A percentile compares a stretch with the other conserved stretches of the same genome.
Evolutionary conservation across 2,113 vertebrate species (phyloP).

Genomic region (Mesitornis unicolor): DNA sequence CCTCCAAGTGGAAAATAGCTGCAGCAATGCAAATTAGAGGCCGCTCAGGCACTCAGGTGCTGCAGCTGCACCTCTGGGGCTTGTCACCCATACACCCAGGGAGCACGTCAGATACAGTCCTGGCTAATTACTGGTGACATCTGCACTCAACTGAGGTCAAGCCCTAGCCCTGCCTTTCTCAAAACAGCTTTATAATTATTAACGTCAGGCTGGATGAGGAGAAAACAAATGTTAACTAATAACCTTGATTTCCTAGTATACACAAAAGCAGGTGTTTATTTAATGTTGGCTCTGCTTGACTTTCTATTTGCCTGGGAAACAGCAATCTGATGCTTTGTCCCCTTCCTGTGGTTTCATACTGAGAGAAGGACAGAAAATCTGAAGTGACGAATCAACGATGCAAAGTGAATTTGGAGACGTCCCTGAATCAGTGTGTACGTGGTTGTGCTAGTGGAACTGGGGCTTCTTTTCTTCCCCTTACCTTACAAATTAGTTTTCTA

Average conservation of each 20-base stretch:
- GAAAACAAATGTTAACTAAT: slow-evolving; percentile 34
- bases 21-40: not conserved
- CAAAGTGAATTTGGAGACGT: not conserved
- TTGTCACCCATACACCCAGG: not conserved
- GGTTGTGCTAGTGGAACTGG: rapidly evolving
- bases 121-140: slow-evolving; percentile 36
- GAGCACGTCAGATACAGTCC: not conserved
- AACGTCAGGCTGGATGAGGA: slow-evolving; percentile 28
- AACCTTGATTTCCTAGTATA: slow-evolving; percentile 42
- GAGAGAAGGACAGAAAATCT: not conserved
- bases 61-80: not conserved
- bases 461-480: not conserved
- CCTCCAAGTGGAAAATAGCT: not conserved
- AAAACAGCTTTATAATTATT: slow-evolving; percentile 63
- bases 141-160: slow-evolving; percentile 3
- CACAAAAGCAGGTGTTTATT: not conserved
- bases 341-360: not conserved
- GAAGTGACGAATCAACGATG: not conserved
- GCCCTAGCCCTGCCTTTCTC: slow-evolving; percentile 15
- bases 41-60: not conserved
- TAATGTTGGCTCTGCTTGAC: not conserved
- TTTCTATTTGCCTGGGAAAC: slow-evolving; percentile 16
- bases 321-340: not conserved
- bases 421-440: rapidly evolving
- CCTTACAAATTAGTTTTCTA: slow-evolving; percentile 26